Conservation (phyloP, 1,140 invertebrate genomes). For the Pomacea maculata region DNA sequence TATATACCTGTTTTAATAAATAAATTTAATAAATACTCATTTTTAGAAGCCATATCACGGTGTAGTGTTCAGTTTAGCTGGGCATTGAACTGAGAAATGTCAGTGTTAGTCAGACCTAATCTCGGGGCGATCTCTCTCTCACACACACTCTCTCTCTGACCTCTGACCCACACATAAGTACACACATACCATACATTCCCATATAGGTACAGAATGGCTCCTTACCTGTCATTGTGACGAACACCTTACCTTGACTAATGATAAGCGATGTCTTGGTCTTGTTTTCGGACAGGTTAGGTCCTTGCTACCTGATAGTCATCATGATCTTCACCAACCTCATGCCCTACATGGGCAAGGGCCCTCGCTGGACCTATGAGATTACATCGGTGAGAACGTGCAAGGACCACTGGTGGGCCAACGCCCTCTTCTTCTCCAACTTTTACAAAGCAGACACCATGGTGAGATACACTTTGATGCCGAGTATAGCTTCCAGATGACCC, state of each 20-base stretch:
- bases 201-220: not conserved
- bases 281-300: slow-evolving; percentile 70
- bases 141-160: not conserved
- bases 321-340: slow-evolving; percentile 77
- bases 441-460: slow-evolving; percentile 38
- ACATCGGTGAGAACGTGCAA: slow-evolving; percentile 28
- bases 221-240: too few species aligned
- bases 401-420: slow-evolving; percentile 68
- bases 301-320: slow-evolving; percentile 82
- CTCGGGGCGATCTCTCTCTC: not conserved
- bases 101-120: too few species aligned
- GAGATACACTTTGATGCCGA: not conserved
- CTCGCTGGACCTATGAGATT: slow-evolving; percentile 25
- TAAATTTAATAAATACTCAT: too few species aligned
- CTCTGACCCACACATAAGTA: not conserved
- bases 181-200: not conserved
- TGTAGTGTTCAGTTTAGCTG: too few species aligned
- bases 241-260: not conserved
- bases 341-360: slow-evolving; percentile 27
- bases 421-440: slow-evolving; percentile 49
- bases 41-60: too few species aligned
- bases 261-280: not conserved
- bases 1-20: too few species aligned
- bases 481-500: too few species aligned
- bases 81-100: too few species aligned